phyloP scores from a whole-genome alignment of 2,113 vertebrate genomes.

The Suncus etruscus region DNA sequence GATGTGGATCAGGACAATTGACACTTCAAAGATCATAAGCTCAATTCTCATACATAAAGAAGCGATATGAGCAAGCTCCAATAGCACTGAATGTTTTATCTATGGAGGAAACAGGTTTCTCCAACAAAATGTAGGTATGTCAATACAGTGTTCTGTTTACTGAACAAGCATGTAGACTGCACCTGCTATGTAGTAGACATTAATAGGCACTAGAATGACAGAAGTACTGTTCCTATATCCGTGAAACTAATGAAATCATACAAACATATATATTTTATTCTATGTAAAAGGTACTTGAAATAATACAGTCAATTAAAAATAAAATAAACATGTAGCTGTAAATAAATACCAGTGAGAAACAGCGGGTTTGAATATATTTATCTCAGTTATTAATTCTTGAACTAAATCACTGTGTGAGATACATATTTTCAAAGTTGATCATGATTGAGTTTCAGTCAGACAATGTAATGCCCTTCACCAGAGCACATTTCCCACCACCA shows the following conservation, averaged over 20 bases:
- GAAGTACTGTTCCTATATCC: background rate
- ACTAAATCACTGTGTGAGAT: too few relatives aligned
- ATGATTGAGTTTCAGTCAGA: too few relatives aligned
- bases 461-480: too few relatives aligned
- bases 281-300: background rate
- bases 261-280: background rate
- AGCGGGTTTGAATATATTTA: background rate
- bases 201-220: background rate
- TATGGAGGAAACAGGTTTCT: background rate
- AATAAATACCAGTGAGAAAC: constrained; percentile 15
- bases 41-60: constrained; percentile 29
- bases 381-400: too few relatives aligned
- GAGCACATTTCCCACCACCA: too few relatives aligned
- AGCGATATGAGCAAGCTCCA: background rate
- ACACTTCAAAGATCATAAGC: constrained; percentile 5
- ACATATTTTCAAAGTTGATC: too few relatives aligned
- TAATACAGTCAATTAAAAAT: background rate
- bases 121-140: background rate
- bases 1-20: background rate
- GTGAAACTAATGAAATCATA: background rate
- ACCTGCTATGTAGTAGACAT: background rate
- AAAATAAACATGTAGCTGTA: background rate
- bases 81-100: background rate
- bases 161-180: background rate
- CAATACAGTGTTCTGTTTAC: background rate